Conservation (phyloP, 2,797 vertebrate species). For the Ataeniobius toweri region DNA sequence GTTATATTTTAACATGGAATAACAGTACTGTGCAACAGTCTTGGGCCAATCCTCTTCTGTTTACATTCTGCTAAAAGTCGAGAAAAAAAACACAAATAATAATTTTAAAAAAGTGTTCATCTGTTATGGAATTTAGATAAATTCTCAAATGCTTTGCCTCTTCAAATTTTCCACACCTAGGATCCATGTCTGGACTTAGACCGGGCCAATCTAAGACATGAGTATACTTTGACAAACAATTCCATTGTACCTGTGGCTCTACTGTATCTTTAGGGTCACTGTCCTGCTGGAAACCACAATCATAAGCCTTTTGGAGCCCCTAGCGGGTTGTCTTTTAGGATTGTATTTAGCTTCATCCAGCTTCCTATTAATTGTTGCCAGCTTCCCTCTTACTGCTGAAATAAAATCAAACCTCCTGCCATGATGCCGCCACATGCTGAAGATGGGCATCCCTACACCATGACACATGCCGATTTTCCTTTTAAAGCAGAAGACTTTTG, state of each 20-base stretch:
- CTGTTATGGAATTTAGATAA: no score
- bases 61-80: not conserved
- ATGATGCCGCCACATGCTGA: not conserved
- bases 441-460: not conserved
- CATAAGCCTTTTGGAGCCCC: not conserved
- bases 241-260: no score
- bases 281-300: no score
- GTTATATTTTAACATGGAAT: constrained; percentile 17
- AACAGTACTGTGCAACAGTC: constrained; percentile 20
- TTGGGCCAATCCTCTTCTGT: not conserved
- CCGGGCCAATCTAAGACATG: not conserved
- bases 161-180: not conserved
- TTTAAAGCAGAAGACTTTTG: constrained; percentile 18
- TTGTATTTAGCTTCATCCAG: not conserved
- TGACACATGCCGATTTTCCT: no score
- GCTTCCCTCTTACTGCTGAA: not conserved
- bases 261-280: no score
- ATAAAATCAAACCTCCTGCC: not conserved
- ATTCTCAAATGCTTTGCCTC: not conserved
- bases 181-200: not conserved
- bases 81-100: not conserved
- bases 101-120: not conserved
- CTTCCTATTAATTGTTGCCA: not conserved
- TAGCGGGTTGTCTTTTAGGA: not conserved
- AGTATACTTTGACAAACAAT: not conserved